A percentile compares a stretch with the other conserved stretches of the same genome.
Conservation (phyloP, 2,888 invertebrate genomes). For the Uloborus plumipes region DNA sequence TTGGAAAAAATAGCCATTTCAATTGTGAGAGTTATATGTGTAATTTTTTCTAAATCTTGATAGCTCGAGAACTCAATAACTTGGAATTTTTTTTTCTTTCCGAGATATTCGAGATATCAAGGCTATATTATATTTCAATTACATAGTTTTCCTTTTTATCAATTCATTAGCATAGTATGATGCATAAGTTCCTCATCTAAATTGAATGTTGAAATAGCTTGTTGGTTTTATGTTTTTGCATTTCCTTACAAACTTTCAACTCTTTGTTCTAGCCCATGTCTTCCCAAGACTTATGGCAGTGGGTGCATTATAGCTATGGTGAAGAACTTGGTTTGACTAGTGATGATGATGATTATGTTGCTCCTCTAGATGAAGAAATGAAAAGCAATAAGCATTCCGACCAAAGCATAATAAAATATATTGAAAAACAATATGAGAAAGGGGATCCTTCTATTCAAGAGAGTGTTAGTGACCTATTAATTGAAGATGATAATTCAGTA, state of each 20-base stretch:
- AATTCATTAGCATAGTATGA: no score
- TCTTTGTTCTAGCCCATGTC: slow-evolving; percentile 56
- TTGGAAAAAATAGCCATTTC: no score
- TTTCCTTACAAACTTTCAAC: neutral
- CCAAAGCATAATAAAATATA: slow-evolving; percentile 23
- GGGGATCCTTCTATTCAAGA: slow-evolving; percentile 22
- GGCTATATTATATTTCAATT: no score
- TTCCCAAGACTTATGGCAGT: slow-evolving; percentile 70
- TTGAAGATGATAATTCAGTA: slow-evolving; percentile 50
- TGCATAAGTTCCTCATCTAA: no score
- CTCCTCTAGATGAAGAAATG: slow-evolving; percentile 65
- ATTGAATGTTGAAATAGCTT: no score
- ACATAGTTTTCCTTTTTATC: no score
- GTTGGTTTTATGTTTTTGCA: neutral
- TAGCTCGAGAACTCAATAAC: no score
- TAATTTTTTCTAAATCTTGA: no score
- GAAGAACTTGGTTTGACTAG: slow-evolving; percentile 92
- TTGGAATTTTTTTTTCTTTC: no score
- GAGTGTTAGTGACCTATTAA: slow-evolving; percentile 36
- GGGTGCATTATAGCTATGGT: slow-evolving; percentile 93
- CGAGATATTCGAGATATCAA: no score
- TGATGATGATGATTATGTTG: slow-evolving; percentile 82
- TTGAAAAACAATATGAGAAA: slow-evolving; percentile 32
- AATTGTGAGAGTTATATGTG: no score
- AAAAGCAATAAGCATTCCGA: slow-evolving; percentile 29